A percentile compares a stretch with the other conserved stretches of the same genome.
Evolutionary conservation across 2,888 invertebrate species (phyloP).

Genomic region (Drosophila eohydei): DNA sequence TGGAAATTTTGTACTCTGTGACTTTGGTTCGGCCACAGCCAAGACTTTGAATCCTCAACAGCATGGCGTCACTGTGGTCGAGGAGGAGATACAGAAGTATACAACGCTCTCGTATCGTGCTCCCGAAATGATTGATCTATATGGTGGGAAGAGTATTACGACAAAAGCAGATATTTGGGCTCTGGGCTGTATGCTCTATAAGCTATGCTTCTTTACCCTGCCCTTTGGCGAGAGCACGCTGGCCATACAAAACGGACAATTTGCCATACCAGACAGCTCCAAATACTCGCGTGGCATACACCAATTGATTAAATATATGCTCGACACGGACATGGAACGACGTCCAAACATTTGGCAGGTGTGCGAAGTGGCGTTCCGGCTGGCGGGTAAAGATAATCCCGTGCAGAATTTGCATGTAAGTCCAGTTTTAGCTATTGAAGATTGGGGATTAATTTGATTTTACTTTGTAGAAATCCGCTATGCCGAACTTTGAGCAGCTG

Average conservation of each 20-base stretch:
- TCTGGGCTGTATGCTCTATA: slow-evolving; percentile 94
- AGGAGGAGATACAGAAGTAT: slow-evolving; percentile 94
- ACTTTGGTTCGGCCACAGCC: slow-evolving; percentile 97
- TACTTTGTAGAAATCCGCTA: slow-evolving; percentile 87
- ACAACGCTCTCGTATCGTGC: slow-evolving; percentile 95
- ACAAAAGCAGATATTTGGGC: slow-evolving; percentile 97
- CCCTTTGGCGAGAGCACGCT: slow-evolving; percentile 97
- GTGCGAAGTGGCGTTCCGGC: slow-evolving; percentile 89
- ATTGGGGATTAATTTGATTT: background rate
- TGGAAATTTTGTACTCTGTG: slow-evolving; percentile 94
- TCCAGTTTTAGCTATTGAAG: slow-evolving; percentile 33
- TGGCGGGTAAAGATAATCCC: slow-evolving; percentile 90
- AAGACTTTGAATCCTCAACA: slow-evolving; percentile 89
- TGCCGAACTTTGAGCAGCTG: slow-evolving; percentile 88
- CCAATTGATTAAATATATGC: slow-evolving; percentile 92
- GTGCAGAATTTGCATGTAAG: slow-evolving; percentile 92
- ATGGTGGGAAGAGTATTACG: slow-evolving; percentile 92
- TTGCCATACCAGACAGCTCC: slow-evolving; percentile 92
- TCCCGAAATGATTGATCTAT: slow-evolving; percentile 97
- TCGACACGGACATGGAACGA: slow-evolving; percentile 92
- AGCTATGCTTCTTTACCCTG: slow-evolving; percentile 94
- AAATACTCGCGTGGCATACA: slow-evolving; percentile 90
- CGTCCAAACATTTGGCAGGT: slow-evolving; percentile 96
- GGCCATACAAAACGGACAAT: slow-evolving; percentile 95
- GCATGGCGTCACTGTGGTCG: slow-evolving; percentile 89